A percentile compares a stretch with the other conserved stretches of the same genome.
phyloP scores from a whole-genome alignment of 1,140 invertebrate genomes.

The Pemphigus obesinymphae region DNA sequence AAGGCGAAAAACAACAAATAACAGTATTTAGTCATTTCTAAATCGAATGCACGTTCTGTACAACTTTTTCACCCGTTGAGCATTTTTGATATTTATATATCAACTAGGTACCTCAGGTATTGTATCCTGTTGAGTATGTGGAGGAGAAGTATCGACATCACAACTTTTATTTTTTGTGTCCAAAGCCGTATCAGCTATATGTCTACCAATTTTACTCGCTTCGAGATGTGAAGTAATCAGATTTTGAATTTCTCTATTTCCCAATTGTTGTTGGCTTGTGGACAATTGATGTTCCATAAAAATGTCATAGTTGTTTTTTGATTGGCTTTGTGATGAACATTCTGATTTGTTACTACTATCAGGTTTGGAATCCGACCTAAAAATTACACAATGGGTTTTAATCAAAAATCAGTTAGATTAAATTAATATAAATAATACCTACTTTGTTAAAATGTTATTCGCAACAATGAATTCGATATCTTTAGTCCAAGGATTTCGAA shows the following conservation, averaged over 20 bases:
- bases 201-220: constrained; percentile 72
- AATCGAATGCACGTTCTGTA: no score
- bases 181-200: constrained; percentile 69
- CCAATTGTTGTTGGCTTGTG: not conserved
- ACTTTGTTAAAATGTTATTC: constrained; percentile 72
- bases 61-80: no score
- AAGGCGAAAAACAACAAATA: no score
- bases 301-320: constrained; percentile 53
- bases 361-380: constrained; percentile 54
- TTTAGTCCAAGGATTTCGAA: constrained; percentile 88
- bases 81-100: no score
- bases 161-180: constrained; percentile 54
- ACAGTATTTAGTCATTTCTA: no score
- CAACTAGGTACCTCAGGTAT: not conserved
- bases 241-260: constrained; percentile 58
- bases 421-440: constrained; percentile 48
- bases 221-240: constrained; percentile 69
- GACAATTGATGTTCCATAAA: constrained; percentile 48
- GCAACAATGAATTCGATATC: constrained; percentile 83
- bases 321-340: constrained; percentile 46
- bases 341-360: constrained; percentile 55
- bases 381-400: constrained; percentile 40
- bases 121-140: constrained; percentile 47
- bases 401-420: not conserved
- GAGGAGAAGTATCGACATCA: constrained; percentile 54